Conservation (phyloP, 2,113 vertebrate species). For the Hemiprocne comata region DNA sequence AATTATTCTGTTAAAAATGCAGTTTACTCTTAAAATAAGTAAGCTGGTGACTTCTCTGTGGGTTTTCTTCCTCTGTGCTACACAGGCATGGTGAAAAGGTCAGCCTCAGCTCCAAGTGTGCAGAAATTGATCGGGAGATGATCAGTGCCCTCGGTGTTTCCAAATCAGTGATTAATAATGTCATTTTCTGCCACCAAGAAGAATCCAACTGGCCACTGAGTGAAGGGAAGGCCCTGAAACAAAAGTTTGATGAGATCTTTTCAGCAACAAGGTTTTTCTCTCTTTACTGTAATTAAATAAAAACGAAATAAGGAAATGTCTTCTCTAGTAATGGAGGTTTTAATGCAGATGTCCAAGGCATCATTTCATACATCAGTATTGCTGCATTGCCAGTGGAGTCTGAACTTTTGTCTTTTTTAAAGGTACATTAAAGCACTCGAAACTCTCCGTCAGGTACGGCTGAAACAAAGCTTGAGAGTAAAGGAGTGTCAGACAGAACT, state of each 20-base stretch:
- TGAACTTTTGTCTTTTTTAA: conserved; percentile 16
- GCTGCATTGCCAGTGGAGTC: neutral
- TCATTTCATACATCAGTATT: neutral
- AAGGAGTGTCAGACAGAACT: conserved; percentile 90
- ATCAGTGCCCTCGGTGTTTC: conserved; percentile 93
- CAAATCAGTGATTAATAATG: conserved; percentile 92
- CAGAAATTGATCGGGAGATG: conserved; percentile 94
- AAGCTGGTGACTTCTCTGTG: neutral
- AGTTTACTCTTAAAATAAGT: neutral
- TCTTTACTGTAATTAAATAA: neutral
- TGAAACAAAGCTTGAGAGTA: conserved; percentile 83
- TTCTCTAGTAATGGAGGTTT: neutral
- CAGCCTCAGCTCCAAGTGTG: conserved; percentile 95
- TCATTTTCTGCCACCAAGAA: conserved; percentile 99
- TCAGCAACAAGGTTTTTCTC: conserved; percentile 91
- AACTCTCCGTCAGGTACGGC: conserved; percentile 87
- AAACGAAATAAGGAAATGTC: neutral
- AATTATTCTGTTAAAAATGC: neutral
- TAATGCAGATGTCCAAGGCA: neutral
- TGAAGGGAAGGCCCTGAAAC: conserved; percentile 95
- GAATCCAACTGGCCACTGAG: conserved; percentile 98
- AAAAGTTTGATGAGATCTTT: conserved; percentile 98
- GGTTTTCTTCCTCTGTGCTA: neutral
- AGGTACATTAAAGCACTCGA: conserved; percentile 98
- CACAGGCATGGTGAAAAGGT: conserved; percentile 86